Evolutionary conservation across 1,140 invertebrate genomes (phyloP), one percentile per base, ranked within the genome.

Genomic region (Drosophila subobscura): DNA sequence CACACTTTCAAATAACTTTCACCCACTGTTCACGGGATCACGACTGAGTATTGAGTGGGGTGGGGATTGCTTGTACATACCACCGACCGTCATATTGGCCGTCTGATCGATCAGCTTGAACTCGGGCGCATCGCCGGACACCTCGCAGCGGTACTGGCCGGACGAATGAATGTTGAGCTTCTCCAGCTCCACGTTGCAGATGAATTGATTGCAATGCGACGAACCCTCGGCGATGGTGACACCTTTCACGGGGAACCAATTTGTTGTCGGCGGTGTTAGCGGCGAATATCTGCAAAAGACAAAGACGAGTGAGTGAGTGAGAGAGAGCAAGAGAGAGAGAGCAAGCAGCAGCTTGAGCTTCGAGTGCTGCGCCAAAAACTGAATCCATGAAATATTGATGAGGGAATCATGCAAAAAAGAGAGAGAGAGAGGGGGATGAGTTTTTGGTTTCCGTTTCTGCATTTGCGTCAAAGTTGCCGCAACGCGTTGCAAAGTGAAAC

Each of bases 211-310:
- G 74, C 93, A 94, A 41, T 94, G 94, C 93, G 94, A 94, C 91
- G 93, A 94, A 90, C 94, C 96, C 80, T 96, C 96, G 14, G 94
- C 95, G 77, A 96, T 96, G 68, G 95, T 96, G 33, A 95, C 94
- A 71, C 95, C 96, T 45, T 93, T 77, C 47, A 91, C 91, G 57
- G 79, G 78, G 74, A 92, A 92, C 84, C 81, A 90, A 83, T 91
- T 91, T 80, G 86, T 90, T 79, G 85, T 90, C 53, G 91, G 91
- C 54, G 86, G 83, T 27, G 90, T 91, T 63, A 91, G 71, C 29
- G 91, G 91, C 58, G 91, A 91, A 46, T 92, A 92, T 89, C 91
- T 92, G 83, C 55, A 88, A 90, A 90, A 27, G 57, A 55, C 14
- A 66, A 27, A 40, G 20, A 56, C 23, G 4, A 20, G 49, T n/a